Conservation (phyloP, 2,113 vertebrate genomes). For the Aspiorhynchus laticeps region DNA sequence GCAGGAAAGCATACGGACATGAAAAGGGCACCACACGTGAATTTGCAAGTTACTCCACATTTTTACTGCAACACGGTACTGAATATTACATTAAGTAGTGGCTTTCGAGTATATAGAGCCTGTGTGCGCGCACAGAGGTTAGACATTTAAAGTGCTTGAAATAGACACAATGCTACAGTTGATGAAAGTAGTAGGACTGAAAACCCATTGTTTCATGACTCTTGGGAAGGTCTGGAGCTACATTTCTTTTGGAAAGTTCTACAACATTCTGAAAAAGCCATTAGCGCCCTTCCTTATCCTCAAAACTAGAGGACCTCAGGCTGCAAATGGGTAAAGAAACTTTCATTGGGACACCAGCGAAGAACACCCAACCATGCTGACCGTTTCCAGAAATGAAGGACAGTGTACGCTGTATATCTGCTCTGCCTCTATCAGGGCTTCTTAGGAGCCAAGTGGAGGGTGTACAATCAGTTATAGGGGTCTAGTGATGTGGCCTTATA, state of each 20-base stretch:
- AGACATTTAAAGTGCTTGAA: slow-evolving; percentile 32
- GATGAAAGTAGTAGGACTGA: neutral
- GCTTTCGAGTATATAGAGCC: slow-evolving; percentile 20
- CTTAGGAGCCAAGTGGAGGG: slow-evolving; percentile 23
- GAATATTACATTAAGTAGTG: slow-evolving; percentile 28
- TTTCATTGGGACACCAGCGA: neutral
- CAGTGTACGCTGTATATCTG: neutral
- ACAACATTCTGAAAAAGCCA: neutral
- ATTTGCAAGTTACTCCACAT: slow-evolving; percentile 31
- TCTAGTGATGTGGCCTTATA: slow-evolving; percentile 48
- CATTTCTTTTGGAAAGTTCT: slow-evolving; percentile 4
- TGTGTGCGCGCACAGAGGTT: neutral
- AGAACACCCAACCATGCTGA: neutral
- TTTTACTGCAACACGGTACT: slow-evolving; percentile 40
- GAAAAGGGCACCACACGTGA: slow-evolving; percentile 39
- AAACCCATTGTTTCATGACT: slow-evolving; percentile 1
- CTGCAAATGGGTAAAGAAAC: slow-evolving; percentile 11
- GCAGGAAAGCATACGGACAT: neutral
- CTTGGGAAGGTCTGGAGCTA: neutral
- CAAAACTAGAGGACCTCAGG: slow-evolving; percentile 13
- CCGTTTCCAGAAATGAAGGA: neutral
- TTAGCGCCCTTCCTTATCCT: neutral
- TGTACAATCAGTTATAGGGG: slow-evolving; percentile 66
- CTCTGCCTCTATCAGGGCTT: slow-evolving; percentile 19
- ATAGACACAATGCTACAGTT: slow-evolving; percentile 4